A percentile compares a stretch with the other conserved stretches of the same genome.
These are phyloP conservation scores for Tachycineta bicolor DNA, from an alignment of 2,113 vertebrate species.

Conservation along the genomic window DNA sequence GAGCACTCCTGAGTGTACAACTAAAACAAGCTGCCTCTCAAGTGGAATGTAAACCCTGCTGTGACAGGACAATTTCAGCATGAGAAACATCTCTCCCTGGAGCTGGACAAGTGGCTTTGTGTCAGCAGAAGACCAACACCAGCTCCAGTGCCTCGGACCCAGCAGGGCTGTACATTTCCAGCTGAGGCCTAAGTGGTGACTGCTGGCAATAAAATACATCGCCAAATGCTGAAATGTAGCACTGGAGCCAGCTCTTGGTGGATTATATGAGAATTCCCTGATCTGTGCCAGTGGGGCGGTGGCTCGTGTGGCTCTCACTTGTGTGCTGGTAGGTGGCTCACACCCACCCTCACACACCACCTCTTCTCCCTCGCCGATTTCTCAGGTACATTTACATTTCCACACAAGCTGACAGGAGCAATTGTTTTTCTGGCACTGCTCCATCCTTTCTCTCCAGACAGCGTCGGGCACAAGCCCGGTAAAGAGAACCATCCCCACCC, in stretches of 20 bases:
- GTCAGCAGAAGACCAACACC: neutral
- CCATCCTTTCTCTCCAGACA: neutral
- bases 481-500: neutral
- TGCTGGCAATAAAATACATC: neutral
- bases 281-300: too few relatives aligned
- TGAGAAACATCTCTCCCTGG: neutral
- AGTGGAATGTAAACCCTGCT: neutral
- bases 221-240: neutral
- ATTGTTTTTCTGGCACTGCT: neutral
- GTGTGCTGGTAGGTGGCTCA: neutral
- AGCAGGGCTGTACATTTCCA: neutral
- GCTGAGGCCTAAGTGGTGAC: neutral
- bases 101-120: neutral
- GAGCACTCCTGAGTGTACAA: neutral
- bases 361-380: neutral
- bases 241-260: neutral
- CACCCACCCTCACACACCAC: neutral
- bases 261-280: neutral
- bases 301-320: fast-evolving
- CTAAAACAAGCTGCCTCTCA: neutral
- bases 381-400: neutral
- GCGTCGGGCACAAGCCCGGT: neutral
- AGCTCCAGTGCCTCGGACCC: neutral
- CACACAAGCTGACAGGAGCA: neutral
- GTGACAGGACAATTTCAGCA: neutral